Conservation (phyloP, 2,797 vertebrate species). For the Novumbra hubbsi region DNA sequence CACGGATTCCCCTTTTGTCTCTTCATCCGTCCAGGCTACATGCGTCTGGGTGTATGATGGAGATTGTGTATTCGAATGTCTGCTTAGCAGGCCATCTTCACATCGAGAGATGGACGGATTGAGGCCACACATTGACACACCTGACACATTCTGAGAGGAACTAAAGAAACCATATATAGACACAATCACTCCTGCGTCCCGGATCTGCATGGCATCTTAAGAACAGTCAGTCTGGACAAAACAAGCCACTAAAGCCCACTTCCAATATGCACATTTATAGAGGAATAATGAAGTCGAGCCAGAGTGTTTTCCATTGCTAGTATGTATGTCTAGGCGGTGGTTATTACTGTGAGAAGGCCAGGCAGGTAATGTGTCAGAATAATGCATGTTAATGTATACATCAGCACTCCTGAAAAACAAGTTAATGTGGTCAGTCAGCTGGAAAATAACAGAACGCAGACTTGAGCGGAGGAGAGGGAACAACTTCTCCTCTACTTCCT, state of each 20-base stretch:
- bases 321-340: conserved; percentile 69
- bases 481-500: conserved; percentile 62
- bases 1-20: no score
- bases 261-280: neutral
- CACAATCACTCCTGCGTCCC: neutral
- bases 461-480: conserved; percentile 51
- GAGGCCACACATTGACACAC: neutral
- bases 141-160: neutral
- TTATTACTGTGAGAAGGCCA: conserved; percentile 70
- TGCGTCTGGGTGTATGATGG: neutral
- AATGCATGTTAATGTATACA: conserved; percentile 83
- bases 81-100: neutral
- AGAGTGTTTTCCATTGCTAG: conserved; percentile 25
- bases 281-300: conserved; percentile 5
- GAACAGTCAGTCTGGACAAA: conserved; percentile 18
- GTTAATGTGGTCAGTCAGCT: conserved; percentile 75
- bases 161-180: neutral
- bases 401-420: conserved; percentile 76
- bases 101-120: neutral
- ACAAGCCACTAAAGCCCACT: conserved; percentile 23
- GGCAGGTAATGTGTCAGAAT: conserved; percentile 76
- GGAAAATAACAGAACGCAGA: conserved; percentile 77
- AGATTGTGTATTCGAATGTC: neutral
- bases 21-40: no score
- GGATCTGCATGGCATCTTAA: neutral